Percentiles rank a stretch among this genome's conserved stretches.
Conservation (phyloP, 2,113 vertebrate genomes). For the Ptyas mucosa region DNA sequence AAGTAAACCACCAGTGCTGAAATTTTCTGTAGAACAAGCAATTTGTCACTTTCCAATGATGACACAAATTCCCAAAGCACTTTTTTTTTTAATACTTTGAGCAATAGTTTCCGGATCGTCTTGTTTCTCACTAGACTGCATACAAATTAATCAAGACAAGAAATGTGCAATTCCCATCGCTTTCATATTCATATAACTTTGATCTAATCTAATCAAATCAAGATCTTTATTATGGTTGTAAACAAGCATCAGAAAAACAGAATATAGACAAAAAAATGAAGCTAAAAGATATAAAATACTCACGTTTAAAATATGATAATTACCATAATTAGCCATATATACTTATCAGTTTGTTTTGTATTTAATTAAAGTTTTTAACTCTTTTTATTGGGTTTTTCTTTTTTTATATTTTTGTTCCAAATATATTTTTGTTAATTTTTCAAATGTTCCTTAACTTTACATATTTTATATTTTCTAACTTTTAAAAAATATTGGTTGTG, state of each 20-base stretch:
- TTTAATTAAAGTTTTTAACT: neutral
- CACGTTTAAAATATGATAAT: neutral
- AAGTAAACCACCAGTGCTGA: conserved; percentile 41
- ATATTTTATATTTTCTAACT: neutral
- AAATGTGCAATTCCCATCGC: neutral
- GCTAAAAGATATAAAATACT: neutral
- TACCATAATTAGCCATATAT: neutral
- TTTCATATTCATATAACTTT: conserved; percentile 29
- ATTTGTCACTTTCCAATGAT: conserved; percentile 54
- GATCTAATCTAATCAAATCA: neutral
- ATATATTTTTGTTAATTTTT: neutral
- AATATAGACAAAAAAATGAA: neutral
- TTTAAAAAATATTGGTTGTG: neutral
- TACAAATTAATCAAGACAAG: conserved; percentile 19
- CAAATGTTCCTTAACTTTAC: neutral
- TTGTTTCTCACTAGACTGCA: neutral
- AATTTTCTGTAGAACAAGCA: conserved; percentile 31
- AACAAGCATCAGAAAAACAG: neutral
- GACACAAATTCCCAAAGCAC: conserved; percentile 36
- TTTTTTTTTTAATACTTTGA: conserved; percentile 38
- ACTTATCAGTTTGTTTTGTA: neutral
- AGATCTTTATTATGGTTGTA: neutral
- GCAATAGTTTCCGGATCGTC: conserved; percentile 26
- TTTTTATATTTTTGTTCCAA: neutral
- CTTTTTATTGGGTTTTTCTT: neutral